phyloP scores from a whole-genome alignment of 2,797 vertebrate genomes.

The Euthynnus affinis region DNA sequence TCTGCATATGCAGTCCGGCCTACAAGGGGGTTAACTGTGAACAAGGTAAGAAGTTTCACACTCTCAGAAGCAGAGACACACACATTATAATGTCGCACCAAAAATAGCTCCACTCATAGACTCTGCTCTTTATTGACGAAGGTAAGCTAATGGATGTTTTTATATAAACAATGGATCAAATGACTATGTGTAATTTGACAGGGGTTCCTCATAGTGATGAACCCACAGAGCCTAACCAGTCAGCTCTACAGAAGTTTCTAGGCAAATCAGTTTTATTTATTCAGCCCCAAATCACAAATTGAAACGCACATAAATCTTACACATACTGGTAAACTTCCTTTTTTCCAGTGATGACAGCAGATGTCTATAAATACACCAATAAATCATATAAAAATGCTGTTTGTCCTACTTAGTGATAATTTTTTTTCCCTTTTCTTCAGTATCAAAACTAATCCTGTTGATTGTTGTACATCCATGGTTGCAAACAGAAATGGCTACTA shows the following conservation, averaged over 20 bases:
- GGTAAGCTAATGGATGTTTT: constrained; percentile 2
- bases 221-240: neutral
- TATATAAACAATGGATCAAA: constrained; percentile 16
- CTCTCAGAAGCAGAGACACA: neutral
- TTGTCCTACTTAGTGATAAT: neutral
- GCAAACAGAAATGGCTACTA: neutral
- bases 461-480: neutral
- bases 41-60: constrained; percentile 86
- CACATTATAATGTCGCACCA: neutral
- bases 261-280: neutral
- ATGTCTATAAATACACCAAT: neutral
- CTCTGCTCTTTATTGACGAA: constrained; percentile 7
- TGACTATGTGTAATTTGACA: neutral
- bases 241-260: neutral
- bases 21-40: constrained; percentile 97
- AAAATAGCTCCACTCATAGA: neutral
- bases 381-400: neutral
- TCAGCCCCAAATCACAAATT: neutral
- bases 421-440: neutral
- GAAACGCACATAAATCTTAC: neutral
- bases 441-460: neutral
- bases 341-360: neutral
- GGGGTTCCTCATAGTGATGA: no score
- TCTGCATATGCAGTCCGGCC: constrained; percentile 93
- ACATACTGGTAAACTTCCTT: neutral